Evolutionary conservation across 2,888 invertebrate species (phyloP).

Genomic region (Athrips mouffetella): DNA sequence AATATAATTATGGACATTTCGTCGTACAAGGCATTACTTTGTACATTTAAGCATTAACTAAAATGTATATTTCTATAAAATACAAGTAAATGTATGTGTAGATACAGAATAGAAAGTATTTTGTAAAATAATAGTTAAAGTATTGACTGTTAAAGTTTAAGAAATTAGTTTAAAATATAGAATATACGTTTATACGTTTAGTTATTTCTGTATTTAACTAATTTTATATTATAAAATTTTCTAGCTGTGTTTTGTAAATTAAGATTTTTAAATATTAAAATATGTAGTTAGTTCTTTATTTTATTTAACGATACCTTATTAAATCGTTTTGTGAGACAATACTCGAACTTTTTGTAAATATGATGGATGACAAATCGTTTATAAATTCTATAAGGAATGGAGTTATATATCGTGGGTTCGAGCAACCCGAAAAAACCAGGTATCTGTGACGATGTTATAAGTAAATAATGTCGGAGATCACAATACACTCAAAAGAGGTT

Average conservation of each 20-base stretch:
- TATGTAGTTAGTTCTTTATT: not conserved
- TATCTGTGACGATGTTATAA: too few species aligned
- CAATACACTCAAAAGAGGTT: too few species aligned
- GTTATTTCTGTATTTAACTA: not conserved
- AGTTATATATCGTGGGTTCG: too few species aligned
- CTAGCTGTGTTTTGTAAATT: not conserved
- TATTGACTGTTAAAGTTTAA: conserved; percentile 1
- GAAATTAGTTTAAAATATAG: not conserved
- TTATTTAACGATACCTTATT: not conserved
- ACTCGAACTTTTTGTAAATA: not conserved
- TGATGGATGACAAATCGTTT: not conserved
- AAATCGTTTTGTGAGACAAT: not conserved
- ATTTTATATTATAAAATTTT: not conserved
- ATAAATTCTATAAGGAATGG: too few species aligned
- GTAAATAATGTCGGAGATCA: too few species aligned
- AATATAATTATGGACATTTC: not conserved
- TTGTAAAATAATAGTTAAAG: not conserved
- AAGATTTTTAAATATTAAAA: not conserved
- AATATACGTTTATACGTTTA: conserved; percentile 2
- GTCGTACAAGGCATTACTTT: not conserved
- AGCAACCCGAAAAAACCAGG: too few species aligned
- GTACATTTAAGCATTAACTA: not conserved
- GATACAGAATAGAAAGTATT: not conserved
- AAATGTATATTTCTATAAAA: too few species aligned
- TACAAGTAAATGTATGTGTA: too few species aligned